phyloP scores from a whole-genome alignment of 1,140 invertebrate species.

The Phymorhynchus buccinoides region DNA sequence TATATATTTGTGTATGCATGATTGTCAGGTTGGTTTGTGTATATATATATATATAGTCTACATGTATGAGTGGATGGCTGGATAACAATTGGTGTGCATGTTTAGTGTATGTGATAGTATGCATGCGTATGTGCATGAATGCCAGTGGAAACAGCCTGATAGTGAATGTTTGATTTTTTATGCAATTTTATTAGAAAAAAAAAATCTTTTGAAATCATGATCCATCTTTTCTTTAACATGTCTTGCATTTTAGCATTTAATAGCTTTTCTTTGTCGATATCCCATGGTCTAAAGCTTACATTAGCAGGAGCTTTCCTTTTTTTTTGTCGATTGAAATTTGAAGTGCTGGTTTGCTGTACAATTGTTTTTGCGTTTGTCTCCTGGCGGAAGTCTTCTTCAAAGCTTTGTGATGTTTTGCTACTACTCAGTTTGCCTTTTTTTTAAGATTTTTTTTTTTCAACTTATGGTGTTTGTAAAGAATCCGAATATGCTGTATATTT shows the following conservation, averaged over 20 bases:
- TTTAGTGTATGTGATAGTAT: no score
- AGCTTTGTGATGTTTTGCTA: constrained; percentile 27
- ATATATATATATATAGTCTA: no score
- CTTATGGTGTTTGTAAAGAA: background rate
- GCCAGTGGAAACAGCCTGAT: no score
- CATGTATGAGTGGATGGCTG: no score
- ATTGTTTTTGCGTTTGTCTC: background rate
- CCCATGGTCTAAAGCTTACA: background rate
- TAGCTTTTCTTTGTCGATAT: background rate
- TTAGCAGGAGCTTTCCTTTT: background rate
- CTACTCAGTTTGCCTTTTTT: constrained; percentile 28
- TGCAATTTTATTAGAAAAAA: background rate
- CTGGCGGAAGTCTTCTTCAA: background rate
- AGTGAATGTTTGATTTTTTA: no score
- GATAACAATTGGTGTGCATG: no score
- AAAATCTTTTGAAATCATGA: background rate
- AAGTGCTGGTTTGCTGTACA: background rate
- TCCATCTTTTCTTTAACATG: background rate
- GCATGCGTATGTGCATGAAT: background rate
- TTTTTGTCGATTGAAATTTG: background rate
- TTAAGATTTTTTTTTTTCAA: constrained; percentile 9
- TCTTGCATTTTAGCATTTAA: constrained; percentile 1
- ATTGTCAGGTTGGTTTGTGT: background rate
- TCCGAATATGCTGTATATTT: background rate
- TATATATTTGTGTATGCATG: background rate